Evolutionary conservation across 92 coral and sea anemone genomes (phyloP).

Genomic region (Parazoanthus darwini): DNA sequence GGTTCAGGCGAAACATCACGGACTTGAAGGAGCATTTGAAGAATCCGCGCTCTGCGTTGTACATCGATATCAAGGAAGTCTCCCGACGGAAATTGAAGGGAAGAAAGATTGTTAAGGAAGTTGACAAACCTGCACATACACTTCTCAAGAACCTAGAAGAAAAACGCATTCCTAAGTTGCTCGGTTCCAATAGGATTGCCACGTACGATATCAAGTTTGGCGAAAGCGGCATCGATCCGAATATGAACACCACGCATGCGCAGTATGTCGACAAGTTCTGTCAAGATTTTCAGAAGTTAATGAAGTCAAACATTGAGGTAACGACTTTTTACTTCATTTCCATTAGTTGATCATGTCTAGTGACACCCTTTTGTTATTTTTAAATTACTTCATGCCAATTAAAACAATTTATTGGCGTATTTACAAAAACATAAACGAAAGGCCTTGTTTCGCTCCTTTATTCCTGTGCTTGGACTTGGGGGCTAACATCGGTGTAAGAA

Average conservation of each 20-base stretch:
- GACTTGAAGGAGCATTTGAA: slow-evolving; percentile 66
- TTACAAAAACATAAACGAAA: neutral
- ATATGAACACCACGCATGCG: slow-evolving; percentile 66
- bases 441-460: neutral
- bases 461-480: neutral
- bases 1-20: slow-evolving; percentile 81
- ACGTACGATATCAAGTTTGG: slow-evolving; percentile 74
- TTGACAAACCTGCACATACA: slow-evolving; percentile 72
- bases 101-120: slow-evolving; percentile 45
- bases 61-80: slow-evolving; percentile 70
- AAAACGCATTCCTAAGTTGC: slow-evolving; percentile 50
- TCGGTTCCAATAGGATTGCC: slow-evolving; percentile 60
- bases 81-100: slow-evolving; percentile 54
- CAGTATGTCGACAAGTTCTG: slow-evolving; percentile 76
- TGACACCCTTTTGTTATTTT: neutral
- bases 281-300: slow-evolving; percentile 61
- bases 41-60: slow-evolving; percentile 63
- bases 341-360: neutral
- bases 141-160: slow-evolving; percentile 72
- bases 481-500: no score
- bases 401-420: neutral
- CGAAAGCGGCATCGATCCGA: slow-evolving; percentile 59
- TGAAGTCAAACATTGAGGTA: slow-evolving; percentile 60
- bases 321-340: neutral
- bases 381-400: neutral